phyloP scores from a whole-genome alignment of 2,797 vertebrate genomes.

The Capromys pilorides region DNA sequence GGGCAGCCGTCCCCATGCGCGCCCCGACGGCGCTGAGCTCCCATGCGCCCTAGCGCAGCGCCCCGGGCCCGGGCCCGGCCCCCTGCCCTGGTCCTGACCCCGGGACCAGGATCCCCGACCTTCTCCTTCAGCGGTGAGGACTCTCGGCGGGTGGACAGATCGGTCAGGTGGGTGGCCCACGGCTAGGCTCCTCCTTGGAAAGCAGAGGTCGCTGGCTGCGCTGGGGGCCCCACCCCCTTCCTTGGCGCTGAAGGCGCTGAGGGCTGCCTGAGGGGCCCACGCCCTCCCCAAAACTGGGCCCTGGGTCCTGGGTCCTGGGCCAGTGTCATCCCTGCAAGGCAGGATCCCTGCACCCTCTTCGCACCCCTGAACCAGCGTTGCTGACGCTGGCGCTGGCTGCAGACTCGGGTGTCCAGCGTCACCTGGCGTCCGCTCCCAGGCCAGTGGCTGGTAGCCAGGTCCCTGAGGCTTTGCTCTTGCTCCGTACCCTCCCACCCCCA shows the following conservation, averaged over 20 bases:
- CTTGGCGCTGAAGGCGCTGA: background rate
- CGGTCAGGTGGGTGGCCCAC: slow-evolving; percentile 82
- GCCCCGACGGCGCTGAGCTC: slow-evolving; percentile 20
- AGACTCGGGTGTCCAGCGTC: slow-evolving; percentile 63
- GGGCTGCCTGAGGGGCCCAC: background rate
- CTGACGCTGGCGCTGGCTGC: slow-evolving; percentile 12
- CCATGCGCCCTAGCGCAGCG: slow-evolving; percentile 62
- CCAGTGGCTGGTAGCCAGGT: slow-evolving; percentile 60
- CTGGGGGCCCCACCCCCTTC: background rate
- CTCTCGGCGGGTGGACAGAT: slow-evolving; percentile 78
- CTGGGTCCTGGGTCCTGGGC: background rate
- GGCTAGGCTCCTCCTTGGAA: slow-evolving; percentile 4
- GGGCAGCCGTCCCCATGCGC: slow-evolving; percentile 2
- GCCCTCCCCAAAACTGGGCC: background rate
- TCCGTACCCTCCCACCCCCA: background rate
- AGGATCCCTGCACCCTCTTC: background rate
- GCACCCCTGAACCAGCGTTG: slow-evolving; percentile 19
- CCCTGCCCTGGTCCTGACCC: slow-evolving; percentile 43
- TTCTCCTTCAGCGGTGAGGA: slow-evolving; percentile 85
- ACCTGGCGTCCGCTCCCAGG: slow-evolving; percentile 73
- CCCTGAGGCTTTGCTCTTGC: background rate
- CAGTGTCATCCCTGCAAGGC: background rate
- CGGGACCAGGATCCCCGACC: slow-evolving; percentile 65
- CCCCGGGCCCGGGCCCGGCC: slow-evolving; percentile 64
- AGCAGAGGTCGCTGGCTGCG: background rate